phyloP scores from a whole-genome alignment of 2,888 invertebrate genomes.

The Vanessa cardui region DNA sequence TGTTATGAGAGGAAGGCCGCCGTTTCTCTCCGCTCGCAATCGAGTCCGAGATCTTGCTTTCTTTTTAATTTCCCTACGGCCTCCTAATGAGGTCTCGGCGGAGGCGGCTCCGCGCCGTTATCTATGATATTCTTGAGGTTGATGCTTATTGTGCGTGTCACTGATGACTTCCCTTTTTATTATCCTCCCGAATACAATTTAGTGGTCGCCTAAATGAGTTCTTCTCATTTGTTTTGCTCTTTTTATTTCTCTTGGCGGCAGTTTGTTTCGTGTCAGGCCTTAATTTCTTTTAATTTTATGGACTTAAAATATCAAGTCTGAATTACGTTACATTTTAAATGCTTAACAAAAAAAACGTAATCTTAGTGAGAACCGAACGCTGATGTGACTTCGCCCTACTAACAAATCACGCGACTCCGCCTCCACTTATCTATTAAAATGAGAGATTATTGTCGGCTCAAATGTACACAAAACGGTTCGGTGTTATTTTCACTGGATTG shows the following conservation, averaged over 20 bases:
- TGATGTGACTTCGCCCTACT: constrained; percentile 49
- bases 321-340: constrained; percentile 3
- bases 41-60: constrained; percentile 82
- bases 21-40: constrained; percentile 77
- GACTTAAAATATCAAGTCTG: constrained; percentile 16
- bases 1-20: constrained; percentile 80
- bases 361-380: constrained; percentile 33
- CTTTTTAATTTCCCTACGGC: constrained; percentile 84
- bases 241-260: constrained; percentile 81
- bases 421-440: constrained; percentile 82
- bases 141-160: constrained; percentile 84
- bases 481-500: constrained; percentile 82
- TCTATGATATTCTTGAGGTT: constrained; percentile 84
- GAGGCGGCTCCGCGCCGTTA: constrained; percentile 73
- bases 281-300: constrained; percentile 36
- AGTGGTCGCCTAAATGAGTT: constrained; percentile 79
- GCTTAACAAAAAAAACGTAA: constrained; percentile 13
- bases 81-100: constrained; percentile 81
- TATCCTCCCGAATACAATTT: constrained; percentile 83
- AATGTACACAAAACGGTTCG: constrained; percentile 63
- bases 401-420: constrained; percentile 77
- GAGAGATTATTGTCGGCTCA: constrained; percentile 78
- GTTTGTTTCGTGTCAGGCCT: constrained; percentile 54
- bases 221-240: constrained; percentile 80
- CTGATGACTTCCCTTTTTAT: constrained; percentile 83